Percentiles rank a stretch among this genome's conserved stretches.
Conservation (phyloP, 2,888 invertebrate species). For the Drosophila prostipennis region DNA sequence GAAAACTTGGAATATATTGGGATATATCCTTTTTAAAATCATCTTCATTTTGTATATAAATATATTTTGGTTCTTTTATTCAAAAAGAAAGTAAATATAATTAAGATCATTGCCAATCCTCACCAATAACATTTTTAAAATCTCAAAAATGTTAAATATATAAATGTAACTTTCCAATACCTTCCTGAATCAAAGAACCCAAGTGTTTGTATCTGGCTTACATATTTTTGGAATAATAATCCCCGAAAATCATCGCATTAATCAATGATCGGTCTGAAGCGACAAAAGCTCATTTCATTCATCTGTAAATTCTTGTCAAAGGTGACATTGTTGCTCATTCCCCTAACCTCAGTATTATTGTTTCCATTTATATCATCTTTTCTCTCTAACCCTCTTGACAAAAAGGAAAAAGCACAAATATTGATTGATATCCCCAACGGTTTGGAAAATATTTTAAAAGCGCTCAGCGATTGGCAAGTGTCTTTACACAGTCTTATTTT, state of each 20-base stretch:
- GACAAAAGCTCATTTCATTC: slow-evolving; percentile 28
- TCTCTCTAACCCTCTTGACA: slow-evolving; percentile 8
- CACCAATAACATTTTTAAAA: too few species aligned
- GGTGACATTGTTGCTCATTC: slow-evolving; percentile 12
- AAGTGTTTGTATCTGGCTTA: neutral
- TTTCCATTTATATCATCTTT: slow-evolving; percentile 13
- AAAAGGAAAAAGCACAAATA: slow-evolving; percentile 18
- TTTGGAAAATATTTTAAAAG: slow-evolving; percentile 55
- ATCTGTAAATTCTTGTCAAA: slow-evolving; percentile 33
- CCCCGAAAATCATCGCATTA: slow-evolving; percentile 18
- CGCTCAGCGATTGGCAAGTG: slow-evolving; percentile 47
- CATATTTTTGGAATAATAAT: slow-evolving; percentile 22
- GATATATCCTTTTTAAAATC: too few species aligned
- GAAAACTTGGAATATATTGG: neutral
- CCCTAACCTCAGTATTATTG: slow-evolving; percentile 1
- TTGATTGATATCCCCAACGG: slow-evolving; percentile 57
- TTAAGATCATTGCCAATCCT: too few species aligned
- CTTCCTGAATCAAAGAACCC: neutral
- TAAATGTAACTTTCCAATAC: neutral
- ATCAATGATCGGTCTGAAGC: slow-evolving; percentile 26
- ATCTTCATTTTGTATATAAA: too few species aligned
- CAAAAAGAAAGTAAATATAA: too few species aligned
- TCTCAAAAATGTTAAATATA: too few species aligned
- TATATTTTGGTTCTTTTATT: too few species aligned
- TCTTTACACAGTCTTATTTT: slow-evolving; percentile 15